A percentile compares a stretch with the other conserved stretches of the same genome.
phyloP scores from a whole-genome alignment of 2,797 vertebrate genomes.

The Octomys mimax region DNA sequence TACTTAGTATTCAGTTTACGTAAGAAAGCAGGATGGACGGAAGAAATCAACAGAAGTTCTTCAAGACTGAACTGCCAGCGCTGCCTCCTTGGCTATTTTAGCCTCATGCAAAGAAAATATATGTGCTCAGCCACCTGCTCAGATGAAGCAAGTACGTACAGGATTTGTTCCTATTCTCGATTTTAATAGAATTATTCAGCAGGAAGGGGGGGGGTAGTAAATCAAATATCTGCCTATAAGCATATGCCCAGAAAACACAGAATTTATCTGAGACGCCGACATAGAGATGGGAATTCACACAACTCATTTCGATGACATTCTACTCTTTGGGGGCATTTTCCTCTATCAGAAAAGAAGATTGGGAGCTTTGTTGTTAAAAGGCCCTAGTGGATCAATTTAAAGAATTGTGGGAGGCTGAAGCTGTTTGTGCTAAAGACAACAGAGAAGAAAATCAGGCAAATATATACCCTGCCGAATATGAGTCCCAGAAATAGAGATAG shows the following conservation, averaged over 20 bases:
- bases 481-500: not conserved
- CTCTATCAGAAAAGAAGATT: not conserved
- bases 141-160: not conserved
- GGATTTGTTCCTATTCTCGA: not conserved
- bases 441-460: not conserved
- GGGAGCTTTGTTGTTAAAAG: not conserved
- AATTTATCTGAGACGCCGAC: not conserved
- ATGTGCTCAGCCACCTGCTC: not conserved
- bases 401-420: not conserved
- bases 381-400: not conserved
- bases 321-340: not conserved
- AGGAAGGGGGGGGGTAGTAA: not conserved
- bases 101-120: not conserved
- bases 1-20: not conserved
- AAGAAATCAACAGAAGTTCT: constrained; percentile 17
- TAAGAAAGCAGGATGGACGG: not conserved
- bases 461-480: not conserved
- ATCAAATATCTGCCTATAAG: constrained; percentile 19
- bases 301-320: not conserved
- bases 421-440: not conserved
- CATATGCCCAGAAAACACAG: not conserved
- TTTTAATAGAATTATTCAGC: not conserved
- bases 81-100: not conserved
- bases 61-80: constrained; percentile 2
- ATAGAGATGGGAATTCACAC: not conserved